phyloP scores from a whole-genome alignment of 2,888 invertebrate species.

The Xestia sexstrigata region DNA sequence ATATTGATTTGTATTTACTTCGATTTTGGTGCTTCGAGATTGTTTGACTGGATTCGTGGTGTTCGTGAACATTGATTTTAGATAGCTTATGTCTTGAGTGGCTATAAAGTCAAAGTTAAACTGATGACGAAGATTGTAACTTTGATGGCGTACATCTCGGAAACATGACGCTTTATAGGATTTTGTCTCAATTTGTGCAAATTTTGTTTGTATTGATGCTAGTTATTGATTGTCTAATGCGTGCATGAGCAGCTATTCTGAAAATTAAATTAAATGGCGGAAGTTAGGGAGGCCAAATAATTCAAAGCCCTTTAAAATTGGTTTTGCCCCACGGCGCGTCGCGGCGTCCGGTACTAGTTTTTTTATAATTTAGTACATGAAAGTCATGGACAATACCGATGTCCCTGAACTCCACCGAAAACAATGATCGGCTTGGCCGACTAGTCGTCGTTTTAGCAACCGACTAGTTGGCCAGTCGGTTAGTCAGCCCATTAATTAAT shows the following conservation, averaged over 20 bases:
- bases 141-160: not conserved
- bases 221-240: not conserved
- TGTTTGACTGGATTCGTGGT: not conserved
- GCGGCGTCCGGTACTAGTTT: not conserved
- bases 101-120: not conserved
- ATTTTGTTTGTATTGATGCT: too few species aligned
- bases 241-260: not conserved
- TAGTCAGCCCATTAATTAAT: not conserved
- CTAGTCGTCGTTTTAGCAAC: not conserved
- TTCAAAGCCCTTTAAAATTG: too few species aligned
- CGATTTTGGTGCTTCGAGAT: not conserved
- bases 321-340: not conserved
- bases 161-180: not conserved
- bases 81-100: too few species aligned
- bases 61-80: not conserved
- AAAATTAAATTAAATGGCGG: not conserved
- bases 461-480: not conserved
- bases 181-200: not conserved
- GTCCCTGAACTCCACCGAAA: not conserved
- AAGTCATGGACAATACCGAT: not conserved
- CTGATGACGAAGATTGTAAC: not conserved
- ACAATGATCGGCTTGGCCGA: not conserved
- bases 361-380: too few species aligned
- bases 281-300: not conserved
- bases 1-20: not conserved